These are phyloP conservation scores for Corbicula japonica DNA, from an alignment of 2,888 invertebrate genomes.

Conservation along the genomic window DNA sequence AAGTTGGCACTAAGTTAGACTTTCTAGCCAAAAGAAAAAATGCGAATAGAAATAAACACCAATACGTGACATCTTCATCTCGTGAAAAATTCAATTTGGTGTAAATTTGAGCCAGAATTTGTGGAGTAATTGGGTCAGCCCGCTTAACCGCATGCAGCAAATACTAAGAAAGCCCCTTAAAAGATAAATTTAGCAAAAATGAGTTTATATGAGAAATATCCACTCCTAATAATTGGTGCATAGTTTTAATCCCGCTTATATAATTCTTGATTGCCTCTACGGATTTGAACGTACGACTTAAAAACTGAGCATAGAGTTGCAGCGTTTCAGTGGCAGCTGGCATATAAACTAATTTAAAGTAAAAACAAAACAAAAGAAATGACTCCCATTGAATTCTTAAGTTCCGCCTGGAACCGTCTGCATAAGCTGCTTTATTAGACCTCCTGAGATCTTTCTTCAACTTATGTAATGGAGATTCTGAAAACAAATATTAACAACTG, in stretches of 20 bases:
- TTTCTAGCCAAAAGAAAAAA: constrained; percentile 21
- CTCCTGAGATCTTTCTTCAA: background rate
- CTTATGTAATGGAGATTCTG: background rate
- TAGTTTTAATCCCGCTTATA: too few species aligned
- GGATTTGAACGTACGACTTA: too few species aligned
- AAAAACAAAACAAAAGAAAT: too few species aligned
- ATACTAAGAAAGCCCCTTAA: background rate
- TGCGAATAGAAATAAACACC: constrained; percentile 10
- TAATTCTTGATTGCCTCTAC: too few species aligned
- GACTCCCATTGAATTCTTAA: too few species aligned
- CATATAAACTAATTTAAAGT: too few species aligned
- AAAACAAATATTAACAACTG: background rate
- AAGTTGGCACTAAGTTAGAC: constrained; percentile 12
- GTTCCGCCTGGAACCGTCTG: background rate
- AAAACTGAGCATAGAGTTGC: background rate
- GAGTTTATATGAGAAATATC: background rate
- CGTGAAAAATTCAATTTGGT: background rate
- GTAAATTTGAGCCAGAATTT: background rate
- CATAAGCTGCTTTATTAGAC: background rate
- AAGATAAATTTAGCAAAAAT: background rate
- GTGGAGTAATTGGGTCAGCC: background rate
- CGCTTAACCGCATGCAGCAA: background rate
- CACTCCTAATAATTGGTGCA: background rate
- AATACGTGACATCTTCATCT: background rate
- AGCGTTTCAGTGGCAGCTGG: background rate